These are phyloP conservation scores for Distichodus sexfasciatus DNA, from an alignment of 2,797 vertebrate genomes.

Conservation along the genomic window DNA sequence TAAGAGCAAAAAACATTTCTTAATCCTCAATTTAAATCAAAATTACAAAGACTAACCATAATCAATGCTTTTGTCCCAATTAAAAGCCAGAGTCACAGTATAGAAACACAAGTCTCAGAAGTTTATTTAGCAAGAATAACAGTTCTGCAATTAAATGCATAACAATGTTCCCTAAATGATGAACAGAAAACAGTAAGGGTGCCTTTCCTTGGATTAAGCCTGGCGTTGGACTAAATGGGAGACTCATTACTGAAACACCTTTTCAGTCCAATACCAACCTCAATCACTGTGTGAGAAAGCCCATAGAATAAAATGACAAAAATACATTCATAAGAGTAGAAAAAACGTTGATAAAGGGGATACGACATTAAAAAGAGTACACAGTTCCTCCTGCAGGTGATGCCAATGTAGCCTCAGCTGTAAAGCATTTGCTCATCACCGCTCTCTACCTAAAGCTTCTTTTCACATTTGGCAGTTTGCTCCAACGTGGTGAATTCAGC, in stretches of 20 bases:
- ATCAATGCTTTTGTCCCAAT: too few species aligned
- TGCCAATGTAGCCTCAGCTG: not conserved
- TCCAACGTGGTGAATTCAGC: too few species aligned
- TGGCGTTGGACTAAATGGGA: conserved; percentile 14
- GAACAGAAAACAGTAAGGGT: conserved; percentile 16
- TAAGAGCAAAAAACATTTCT: too few species aligned
- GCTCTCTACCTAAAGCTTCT: not conserved
- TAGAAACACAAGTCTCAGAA: conserved; percentile 59
- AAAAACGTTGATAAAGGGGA: conserved; percentile 38
- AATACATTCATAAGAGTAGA: conserved; percentile 48
- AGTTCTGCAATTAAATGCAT: conserved; percentile 60
- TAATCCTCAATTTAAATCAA: too few species aligned
- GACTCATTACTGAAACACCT: conserved; percentile 26
- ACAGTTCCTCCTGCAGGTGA: conserved; percentile 29
- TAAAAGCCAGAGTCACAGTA: conserved; percentile 29
- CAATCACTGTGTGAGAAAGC: conserved; percentile 17
- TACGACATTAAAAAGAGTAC: conserved; percentile 28
- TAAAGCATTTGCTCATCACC: not conserved
- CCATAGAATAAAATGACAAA: conserved; percentile 41
- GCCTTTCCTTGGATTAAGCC: conserved; percentile 23
- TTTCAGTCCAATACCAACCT: conserved; percentile 22
- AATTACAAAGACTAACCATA: too few species aligned
- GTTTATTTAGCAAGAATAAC: conserved; percentile 59
- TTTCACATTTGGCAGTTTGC: not conserved
- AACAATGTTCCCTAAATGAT: conserved; percentile 46